Evolutionary conservation across 2,888 invertebrate genomes (phyloP).

Genomic region (Melikaiella ostensackeni): DNA sequence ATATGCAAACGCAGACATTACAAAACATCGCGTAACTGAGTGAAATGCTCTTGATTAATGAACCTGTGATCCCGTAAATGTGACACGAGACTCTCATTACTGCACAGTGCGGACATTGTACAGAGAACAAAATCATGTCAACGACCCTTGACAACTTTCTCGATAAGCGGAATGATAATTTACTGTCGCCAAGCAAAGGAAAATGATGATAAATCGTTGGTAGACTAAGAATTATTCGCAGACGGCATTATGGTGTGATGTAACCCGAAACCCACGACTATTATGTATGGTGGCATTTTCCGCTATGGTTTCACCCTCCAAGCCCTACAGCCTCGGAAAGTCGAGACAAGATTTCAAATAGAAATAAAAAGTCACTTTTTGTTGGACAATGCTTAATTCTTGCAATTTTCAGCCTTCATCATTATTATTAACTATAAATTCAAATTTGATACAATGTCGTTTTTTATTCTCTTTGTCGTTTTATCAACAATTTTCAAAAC

Average conservation of each 20-base stretch:
- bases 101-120: neutral
- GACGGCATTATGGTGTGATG: constrained; percentile 32
- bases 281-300: constrained; percentile 45
- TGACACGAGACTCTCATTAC: neutral
- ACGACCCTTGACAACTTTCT: constrained; percentile 1
- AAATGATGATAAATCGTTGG: constrained; percentile 37
- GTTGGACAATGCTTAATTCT: neutral
- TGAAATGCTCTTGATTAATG: constrained; percentile 7
- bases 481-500: too few relatives aligned
- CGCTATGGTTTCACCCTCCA: constrained; percentile 58
- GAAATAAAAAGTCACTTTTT: neutral
- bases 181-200: constrained; percentile 9
- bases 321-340: constrained; percentile 34
- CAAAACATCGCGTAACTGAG: neutral
- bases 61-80: neutral
- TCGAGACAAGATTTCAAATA: constrained; percentile 49
- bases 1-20: neutral
- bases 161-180: neutral
- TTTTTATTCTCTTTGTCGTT: too few relatives aligned
- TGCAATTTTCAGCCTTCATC: neutral
- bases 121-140: neutral
- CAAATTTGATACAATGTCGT: too few relatives aligned
- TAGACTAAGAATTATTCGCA: neutral
- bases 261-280: constrained; percentile 17
- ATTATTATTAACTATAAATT: constrained; percentile 4